Evolutionary conservation across 2,797 vertebrate genomes (phyloP).

Genomic region (Monodelphis domestica): DNA sequence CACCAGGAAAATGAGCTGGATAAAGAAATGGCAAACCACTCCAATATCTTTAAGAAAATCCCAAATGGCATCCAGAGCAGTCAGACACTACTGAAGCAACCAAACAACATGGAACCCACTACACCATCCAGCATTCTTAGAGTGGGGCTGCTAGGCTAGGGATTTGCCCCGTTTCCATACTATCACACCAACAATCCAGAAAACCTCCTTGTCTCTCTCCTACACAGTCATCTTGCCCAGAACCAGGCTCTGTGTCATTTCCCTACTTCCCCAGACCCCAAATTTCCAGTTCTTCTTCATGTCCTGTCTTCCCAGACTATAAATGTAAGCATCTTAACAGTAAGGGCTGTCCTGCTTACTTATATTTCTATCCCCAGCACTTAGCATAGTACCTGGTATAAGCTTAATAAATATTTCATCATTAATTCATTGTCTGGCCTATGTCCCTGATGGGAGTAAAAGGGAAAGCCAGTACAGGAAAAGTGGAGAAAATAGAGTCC

Average conservation of each 20-base stretch:
- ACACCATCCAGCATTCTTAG: not conserved
- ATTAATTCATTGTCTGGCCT: not conserved
- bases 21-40: no score
- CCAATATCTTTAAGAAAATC: no score
- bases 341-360: not conserved
- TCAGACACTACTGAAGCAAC: no score
- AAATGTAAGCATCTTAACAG: not conserved
- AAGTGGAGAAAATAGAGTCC: not conserved
- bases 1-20: no score
- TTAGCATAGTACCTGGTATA: not conserved
- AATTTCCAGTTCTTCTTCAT: not conserved
- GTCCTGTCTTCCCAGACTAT: not conserved
- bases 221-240: not conserved
- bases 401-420: not conserved
- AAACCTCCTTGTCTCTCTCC: not conserved
- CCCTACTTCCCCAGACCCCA: not conserved
- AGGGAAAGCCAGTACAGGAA: not conserved
- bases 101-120: not conserved
- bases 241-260: not conserved
- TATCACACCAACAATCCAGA: not conserved
- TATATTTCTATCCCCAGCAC: not conserved
- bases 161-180: not conserved
- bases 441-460: not conserved
- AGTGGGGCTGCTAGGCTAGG: not conserved
- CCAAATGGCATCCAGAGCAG: no score